Conservation (phyloP, 2,888 invertebrate genomes). For the Athetis lepigone region DNA sequence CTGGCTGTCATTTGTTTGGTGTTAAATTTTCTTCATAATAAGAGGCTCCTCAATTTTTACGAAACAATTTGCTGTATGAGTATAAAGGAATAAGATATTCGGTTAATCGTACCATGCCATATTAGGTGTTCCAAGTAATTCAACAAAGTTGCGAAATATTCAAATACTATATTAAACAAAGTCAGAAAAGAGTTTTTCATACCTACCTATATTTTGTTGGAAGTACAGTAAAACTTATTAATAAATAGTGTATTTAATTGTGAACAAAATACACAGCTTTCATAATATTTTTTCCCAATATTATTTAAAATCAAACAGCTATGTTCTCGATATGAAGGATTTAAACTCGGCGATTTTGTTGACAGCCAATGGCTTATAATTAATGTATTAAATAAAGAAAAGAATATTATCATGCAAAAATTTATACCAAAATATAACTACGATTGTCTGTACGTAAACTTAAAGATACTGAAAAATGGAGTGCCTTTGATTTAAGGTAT, state of each 20-base stretch:
- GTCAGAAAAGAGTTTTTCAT: constrained; percentile 15
- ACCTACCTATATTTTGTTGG: constrained; percentile 5
- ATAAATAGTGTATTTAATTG: constrained; percentile 28
- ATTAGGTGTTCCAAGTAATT: constrained; percentile 9
- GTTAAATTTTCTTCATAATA: too few relatives aligned
- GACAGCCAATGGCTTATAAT: not conserved
- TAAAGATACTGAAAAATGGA: constrained; percentile 53
- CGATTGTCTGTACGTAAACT: constrained; percentile 29
- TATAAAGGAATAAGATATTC: constrained; percentile 20
- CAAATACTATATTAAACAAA: constrained; percentile 23
- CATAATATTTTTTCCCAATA: constrained; percentile 15
- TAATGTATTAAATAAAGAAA: not conserved
- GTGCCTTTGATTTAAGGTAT: constrained; percentile 54
- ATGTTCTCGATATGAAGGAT: not conserved
- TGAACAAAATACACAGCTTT: not conserved
- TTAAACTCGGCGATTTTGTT: not conserved
- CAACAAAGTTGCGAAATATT: constrained; percentile 42
- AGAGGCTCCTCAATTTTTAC: constrained; percentile 10
- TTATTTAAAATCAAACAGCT: constrained; percentile 12
- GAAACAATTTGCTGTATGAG: not conserved
- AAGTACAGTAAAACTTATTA: constrained; percentile 42
- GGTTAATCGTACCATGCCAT: constrained; percentile 25
- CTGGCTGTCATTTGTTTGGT: not conserved
- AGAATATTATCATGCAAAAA: not conserved
- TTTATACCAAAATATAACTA: constrained; percentile 5